Evolutionary conservation across 2,797 vertebrate species (phyloP), one percentile per base, ranked within the genome.

Genomic region (Allobates femoralis): DNA sequence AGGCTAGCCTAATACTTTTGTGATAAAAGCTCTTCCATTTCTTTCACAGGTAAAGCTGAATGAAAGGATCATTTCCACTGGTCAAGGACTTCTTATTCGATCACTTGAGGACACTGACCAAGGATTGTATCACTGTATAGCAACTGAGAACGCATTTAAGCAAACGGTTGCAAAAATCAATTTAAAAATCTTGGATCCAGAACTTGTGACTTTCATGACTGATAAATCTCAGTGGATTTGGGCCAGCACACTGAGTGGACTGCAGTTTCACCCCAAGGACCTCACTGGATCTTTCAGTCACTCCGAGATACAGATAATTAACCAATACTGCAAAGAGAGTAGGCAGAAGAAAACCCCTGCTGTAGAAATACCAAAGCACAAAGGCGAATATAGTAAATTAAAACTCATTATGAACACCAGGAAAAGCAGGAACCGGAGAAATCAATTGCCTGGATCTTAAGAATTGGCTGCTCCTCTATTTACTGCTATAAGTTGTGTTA

Each of bases 81-180:
- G 96, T n/a, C 96, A 98, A 69, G 98, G 98, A 89, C 96, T 99
- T 21, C 95, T 99, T 76, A 96, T 99, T 80, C 98, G 98, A 85
- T 95, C 95, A 0, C 95, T 96, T 77, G 98, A 98, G 89, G 93
- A 94, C 66, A 94, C 95, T 0, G 98, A 99, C 92, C 95, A 96
- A 90, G 98, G 98, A 6, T 94, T 98, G 0, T 99, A 99, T 91
- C 97, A 98, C 91, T 99, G 98, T 93, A 96, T 99, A 7, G 96
- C 97, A 0, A 97, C 97, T 0, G 98, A 99, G 90, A 99, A 99
- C 83, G 90, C 91, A 91, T 99, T 99, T 94, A 99, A 99, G 86
- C 97, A 98, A 93, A 99, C 98, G 11, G 93, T 99, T 67, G 96
- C 96, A 58, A 99, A 99, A 92, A 96, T 99, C 90, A 98, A 95